Evolutionary conservation across 2,113 vertebrate species (phyloP).

Genomic region (Noctilio leporinus): DNA sequence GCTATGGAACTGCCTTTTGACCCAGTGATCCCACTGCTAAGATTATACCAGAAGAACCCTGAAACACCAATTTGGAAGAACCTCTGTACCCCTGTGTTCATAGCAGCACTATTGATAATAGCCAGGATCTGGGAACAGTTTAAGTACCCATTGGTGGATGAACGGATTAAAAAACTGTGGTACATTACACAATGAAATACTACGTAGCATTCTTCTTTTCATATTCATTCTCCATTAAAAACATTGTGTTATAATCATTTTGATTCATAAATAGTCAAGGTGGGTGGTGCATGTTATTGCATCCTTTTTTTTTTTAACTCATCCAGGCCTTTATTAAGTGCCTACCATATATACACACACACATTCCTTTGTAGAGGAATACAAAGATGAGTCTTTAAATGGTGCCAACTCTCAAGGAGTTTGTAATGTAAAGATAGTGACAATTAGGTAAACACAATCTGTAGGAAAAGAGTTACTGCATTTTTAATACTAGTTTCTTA

Average conservation of each 20-base stretch:
- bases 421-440: not conserved
- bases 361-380: not conserved
- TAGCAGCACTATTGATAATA: too few species aligned
- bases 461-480: not conserved
- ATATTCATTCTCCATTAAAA: too few species aligned
- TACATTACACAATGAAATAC: too few species aligned
- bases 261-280: not conserved
- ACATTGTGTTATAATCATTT: not conserved
- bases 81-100: too few species aligned
- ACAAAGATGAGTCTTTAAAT: conserved; percentile 24
- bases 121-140: too few species aligned
- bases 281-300: not conserved
- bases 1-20: too few species aligned
- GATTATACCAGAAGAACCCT: too few species aligned
- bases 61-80: too few species aligned
- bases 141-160: too few species aligned
- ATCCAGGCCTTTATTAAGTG: conserved; percentile 8
- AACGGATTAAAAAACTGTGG: too few species aligned
- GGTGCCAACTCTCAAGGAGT: not conserved
- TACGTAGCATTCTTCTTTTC: too few species aligned
- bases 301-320: not conserved
- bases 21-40: too few species aligned
- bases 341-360: not conserved
- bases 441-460: not conserved
- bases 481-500: not conserved